These are phyloP conservation scores for Emydura subglobosa DNA, from an alignment of 2,113 vertebrate species.

Conservation along the genomic window DNA sequence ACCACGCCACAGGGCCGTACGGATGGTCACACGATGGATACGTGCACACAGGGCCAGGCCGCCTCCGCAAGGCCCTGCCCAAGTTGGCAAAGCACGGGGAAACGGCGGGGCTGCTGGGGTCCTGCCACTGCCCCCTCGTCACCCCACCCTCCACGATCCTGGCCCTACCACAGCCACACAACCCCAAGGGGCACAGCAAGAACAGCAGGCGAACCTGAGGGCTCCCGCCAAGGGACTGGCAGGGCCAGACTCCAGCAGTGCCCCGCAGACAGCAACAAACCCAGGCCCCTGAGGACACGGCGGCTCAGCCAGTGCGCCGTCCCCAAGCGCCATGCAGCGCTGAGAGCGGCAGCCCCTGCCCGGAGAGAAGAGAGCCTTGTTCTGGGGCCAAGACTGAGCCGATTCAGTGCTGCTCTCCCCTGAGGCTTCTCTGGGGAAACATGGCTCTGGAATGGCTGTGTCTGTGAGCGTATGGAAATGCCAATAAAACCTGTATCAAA, in stretches of 20 bases:
- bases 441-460: constrained; percentile 83
- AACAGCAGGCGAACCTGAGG: background rate
- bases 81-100: too few relatives aligned
- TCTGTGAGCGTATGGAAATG: constrained; percentile 86
- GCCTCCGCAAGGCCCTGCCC: too few relatives aligned
- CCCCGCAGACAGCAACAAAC: background rate
- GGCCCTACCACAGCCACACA: background rate
- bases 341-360: constrained; percentile 65
- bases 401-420: constrained; percentile 78
- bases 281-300: background rate
- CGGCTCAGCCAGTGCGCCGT: constrained; percentile 15
- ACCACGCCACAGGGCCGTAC: background rate
- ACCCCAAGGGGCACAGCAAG: background rate
- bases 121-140: background rate
- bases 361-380: constrained; percentile 86
- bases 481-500: constrained; percentile 87
- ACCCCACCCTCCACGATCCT: background rate
- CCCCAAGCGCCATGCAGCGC: constrained; percentile 72
- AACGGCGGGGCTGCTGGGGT: too few relatives aligned
- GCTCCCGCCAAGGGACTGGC: background rate
- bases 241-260: background rate
- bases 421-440: constrained; percentile 84
- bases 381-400: constrained; percentile 83
- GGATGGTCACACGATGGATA: background rate
- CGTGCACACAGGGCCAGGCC: too few relatives aligned